A percentile compares a stretch with the other conserved stretches of the same genome.
phyloP scores from a whole-genome alignment of 2,113 vertebrate genomes.

The Zosterops japonicus region DNA sequence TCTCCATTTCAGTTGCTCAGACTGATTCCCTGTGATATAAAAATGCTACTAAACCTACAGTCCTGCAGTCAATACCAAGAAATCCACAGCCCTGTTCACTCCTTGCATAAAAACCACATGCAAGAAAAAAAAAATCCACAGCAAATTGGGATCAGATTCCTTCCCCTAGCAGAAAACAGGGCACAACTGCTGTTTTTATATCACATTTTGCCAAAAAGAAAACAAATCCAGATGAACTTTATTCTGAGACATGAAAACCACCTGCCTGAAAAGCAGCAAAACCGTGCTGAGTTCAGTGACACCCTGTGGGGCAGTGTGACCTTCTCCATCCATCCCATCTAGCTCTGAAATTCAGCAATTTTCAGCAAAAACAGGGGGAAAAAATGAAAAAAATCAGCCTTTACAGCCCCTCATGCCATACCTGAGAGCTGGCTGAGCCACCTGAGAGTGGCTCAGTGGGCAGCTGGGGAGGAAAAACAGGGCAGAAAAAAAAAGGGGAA shows the following conservation, averaged over 20 bases:
- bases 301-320: rapidly evolving
- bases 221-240: not conserved
- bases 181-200: not conserved
- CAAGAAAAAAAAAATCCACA: not conserved
- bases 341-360: not conserved
- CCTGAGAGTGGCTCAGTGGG: not conserved
- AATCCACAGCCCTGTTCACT: not conserved
- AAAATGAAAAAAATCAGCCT: not conserved
- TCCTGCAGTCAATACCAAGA: not conserved
- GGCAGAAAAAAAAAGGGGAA: rapidly evolving
- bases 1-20: not conserved
- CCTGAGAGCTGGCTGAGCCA: rapidly evolving
- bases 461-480: not conserved
- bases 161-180: not conserved
- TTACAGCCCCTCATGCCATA: not conserved
- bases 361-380: not conserved
- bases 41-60: not conserved
- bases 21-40: not conserved
- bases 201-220: not conserved
- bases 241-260: not conserved
- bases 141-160: slow-evolving; percentile 7
- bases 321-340: not conserved
- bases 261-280: not conserved
- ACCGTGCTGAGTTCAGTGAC: rapidly evolving
- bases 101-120: not conserved